Evolutionary conservation across 2,113 vertebrate genomes (phyloP).

Genomic region (Tachysurus fulvidraco): DNA sequence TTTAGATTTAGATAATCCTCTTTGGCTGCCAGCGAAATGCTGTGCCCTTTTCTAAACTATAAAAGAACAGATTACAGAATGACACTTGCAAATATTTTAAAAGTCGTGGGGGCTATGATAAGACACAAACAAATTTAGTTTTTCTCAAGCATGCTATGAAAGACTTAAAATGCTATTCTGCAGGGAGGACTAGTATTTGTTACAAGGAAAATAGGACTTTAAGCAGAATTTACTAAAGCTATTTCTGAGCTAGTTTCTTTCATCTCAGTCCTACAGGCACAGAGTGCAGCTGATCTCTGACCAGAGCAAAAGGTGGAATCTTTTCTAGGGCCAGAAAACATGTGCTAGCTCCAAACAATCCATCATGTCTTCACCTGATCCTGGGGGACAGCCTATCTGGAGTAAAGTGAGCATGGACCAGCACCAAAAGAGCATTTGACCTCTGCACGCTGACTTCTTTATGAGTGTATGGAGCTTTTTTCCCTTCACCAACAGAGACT

Average conservation of each 20-base stretch:
- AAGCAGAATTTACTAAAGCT: neutral
- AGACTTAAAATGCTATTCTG: slow-evolving; percentile 4
- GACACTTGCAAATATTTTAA: neutral
- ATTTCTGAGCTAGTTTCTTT: slow-evolving; percentile 6
- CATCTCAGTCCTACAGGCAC: neutral
- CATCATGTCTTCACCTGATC: slow-evolving; percentile 60
- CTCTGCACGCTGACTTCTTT: slow-evolving; percentile 56
- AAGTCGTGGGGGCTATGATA: neutral
- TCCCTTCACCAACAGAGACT: slow-evolving; percentile 29
- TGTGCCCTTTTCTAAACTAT: slow-evolving; percentile 22
- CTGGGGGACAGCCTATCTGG: slow-evolving; percentile 48
- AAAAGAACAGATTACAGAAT: slow-evolving; percentile 37
- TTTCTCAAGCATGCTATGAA: neutral
- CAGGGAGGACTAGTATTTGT: slow-evolving; percentile 1
- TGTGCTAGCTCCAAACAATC: slow-evolving; percentile 60
- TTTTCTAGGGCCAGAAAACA: slow-evolving; percentile 23
- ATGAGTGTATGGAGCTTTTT: slow-evolving; percentile 35
- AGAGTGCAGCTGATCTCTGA: slow-evolving; percentile 10
- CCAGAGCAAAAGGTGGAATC: slow-evolving; percentile 1
- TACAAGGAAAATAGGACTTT: neutral
- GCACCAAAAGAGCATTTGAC: slow-evolving; percentile 61
- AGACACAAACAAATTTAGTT: neutral
- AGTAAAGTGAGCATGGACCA: slow-evolving; percentile 50
- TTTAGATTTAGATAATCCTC: slow-evolving; percentile 30
- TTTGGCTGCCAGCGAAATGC: slow-evolving; percentile 6